Conservation (phyloP, 1,140 invertebrate genomes). For the Trinorchestia longiramus region DNA sequence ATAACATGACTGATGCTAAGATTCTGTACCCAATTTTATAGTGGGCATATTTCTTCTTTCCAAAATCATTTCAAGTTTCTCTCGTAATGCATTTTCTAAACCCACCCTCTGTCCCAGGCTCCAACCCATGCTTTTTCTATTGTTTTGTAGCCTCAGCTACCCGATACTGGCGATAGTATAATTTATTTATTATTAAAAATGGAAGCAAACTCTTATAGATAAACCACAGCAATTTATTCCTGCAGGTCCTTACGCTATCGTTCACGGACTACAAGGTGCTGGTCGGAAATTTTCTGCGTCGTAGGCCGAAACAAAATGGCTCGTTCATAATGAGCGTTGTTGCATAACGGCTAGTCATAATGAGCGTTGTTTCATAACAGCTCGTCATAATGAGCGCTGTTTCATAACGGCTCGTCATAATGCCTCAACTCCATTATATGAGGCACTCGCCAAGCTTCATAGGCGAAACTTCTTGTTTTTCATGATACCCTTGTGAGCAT, state of each 20-base stretch:
- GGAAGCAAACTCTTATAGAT: background rate
- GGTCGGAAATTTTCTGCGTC: background rate
- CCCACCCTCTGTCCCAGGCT: background rate
- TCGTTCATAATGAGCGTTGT: background rate
- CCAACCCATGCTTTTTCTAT: background rate
- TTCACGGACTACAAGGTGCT: background rate
- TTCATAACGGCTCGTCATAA: too few species aligned
- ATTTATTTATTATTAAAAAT: background rate
- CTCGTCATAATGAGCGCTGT: too few species aligned
- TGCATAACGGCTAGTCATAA: too few species aligned
- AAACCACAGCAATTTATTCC: background rate
- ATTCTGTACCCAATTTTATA: too few species aligned
- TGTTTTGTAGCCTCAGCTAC: background rate
- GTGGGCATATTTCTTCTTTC: too few species aligned
- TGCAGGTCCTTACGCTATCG: background rate
- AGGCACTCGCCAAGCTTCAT: background rate
- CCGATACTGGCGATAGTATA: background rate
- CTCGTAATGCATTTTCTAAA: background rate
- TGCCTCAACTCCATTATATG: too few species aligned
- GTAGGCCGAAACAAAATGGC: background rate
- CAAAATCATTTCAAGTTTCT: background rate
- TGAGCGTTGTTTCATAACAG: too few species aligned
- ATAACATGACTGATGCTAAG: too few species aligned
- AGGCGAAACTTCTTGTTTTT: background rate
- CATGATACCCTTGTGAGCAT: background rate